Percentiles rank a stretch among this genome's conserved stretches.
These are phyloP conservation scores for Cairina moschata DNA, from an alignment of 2,113 vertebrate species.

Conservation along the genomic window DNA sequence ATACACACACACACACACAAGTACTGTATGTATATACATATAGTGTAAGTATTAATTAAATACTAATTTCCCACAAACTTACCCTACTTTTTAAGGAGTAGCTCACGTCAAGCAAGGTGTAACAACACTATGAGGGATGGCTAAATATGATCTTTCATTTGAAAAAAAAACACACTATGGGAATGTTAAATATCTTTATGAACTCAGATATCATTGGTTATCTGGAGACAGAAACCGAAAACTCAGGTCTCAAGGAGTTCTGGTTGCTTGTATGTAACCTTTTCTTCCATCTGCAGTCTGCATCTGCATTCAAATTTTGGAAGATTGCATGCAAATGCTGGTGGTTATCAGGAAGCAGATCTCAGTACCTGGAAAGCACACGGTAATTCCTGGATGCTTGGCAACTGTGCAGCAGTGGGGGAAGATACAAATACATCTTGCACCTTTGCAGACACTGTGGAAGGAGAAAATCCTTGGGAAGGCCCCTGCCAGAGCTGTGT, in stretches of 20 bases:
- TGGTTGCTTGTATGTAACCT: neutral
- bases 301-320: neutral
- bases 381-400: neutral
- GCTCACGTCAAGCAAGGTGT: neutral
- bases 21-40: neutral
- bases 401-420: neutral
- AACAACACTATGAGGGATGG: neutral
- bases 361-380: neutral
- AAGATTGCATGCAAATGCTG: neutral
- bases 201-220: neutral
- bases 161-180: neutral
- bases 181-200: neutral
- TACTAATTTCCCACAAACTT: neutral
- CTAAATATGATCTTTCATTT: neutral
- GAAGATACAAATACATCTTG: neutral
- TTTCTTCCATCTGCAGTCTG: neutral
- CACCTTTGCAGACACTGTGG: rapidly evolving
- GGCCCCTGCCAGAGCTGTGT: neutral
- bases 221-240: neutral
- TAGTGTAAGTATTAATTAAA: neutral
- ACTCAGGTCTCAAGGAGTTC: neutral
- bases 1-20: neutral
- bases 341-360: neutral
- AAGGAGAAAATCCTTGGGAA: neutral
- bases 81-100: neutral